Base-by-base conservation (phyloP, 2,888 invertebrate species). In the Fabriciana adippe region DNA sequence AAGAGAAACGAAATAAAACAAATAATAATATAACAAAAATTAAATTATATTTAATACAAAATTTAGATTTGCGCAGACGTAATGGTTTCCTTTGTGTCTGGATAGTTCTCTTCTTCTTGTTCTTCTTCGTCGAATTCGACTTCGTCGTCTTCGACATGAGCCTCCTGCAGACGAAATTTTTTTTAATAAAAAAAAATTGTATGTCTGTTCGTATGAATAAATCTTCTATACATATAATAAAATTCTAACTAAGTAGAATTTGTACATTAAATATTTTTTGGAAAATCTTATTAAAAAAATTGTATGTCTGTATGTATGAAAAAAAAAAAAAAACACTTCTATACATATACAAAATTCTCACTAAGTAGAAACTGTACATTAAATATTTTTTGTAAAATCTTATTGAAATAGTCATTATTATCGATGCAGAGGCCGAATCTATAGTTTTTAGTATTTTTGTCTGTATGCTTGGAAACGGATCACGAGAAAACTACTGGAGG, bases 81-180 rank as follows among this genome's bases (percentile, higher is more conserved):
- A 26, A 72, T 64, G 2, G 55, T 31, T 1, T 50, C 63, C 11
- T 71, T 64, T 5, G 66, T 59, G 18, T 73, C 66, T 6, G 51
- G 15, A 18, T 60, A 67, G 8, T 51, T 54, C 45, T 72, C 62
- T 26, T 72, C 70, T 31, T 72, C 72, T n/a, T 79, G 76, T 51
- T 79, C 79, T 66, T 79, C 79, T 47, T 80, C 81, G 1, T 81
- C 79, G 54, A 81, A 79, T 18, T 77, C 80, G 3, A 72, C 72
- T 50, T 79, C 80, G 31, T 80, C 80, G n/a, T 81, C 80, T 3
- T 79, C 75, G 0, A 79, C 75, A 26, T 76, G 67, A 0, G 81
- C 81, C 13, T 81, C 79, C 80, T 78, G 70, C 13, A 54, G 14
- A 50, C 21, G 45, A 18, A 31, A 14, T 47, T 2, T 26, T 13